Percentiles rank a stretch among this genome's conserved stretches.
phyloP scores from a whole-genome alignment of 2,113 vertebrate genomes.

The Cygnus buccinator region DNA sequence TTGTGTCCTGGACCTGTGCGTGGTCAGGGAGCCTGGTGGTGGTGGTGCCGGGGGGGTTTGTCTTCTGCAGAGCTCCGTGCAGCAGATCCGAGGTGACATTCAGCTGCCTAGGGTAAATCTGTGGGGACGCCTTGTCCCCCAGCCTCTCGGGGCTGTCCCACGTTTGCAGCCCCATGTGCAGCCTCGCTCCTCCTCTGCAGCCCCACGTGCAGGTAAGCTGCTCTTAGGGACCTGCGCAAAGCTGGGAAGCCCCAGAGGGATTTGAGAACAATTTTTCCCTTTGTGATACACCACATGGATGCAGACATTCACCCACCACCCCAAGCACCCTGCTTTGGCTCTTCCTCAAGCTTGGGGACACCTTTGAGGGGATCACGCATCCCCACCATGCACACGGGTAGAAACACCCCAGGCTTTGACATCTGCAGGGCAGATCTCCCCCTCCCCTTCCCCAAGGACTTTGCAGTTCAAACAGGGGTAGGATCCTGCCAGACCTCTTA shows the following conservation, averaged over 20 bases:
- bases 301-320: not conserved
- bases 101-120: accelerated
- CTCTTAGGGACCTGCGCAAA: not conserved
- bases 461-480: not conserved
- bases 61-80: not conserved
- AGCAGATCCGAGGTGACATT: not conserved
- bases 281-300: not conserved
- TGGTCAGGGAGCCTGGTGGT: not conserved
- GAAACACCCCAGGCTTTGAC: not conserved
- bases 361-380: not conserved
- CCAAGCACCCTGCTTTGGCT: accelerated
- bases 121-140: not conserved
- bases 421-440: not conserved
- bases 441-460: not conserved
- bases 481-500: not conserved
- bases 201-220: accelerated
- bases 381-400: accelerated
- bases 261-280: not conserved
- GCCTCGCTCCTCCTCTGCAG: not conserved
- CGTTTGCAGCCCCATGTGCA: not conserved
- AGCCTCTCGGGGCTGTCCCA: accelerated
- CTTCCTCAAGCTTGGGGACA: not conserved
- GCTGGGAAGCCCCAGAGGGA: not conserved
- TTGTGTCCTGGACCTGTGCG: not conserved
- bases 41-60: not conserved